phyloP scores from a whole-genome alignment of 2,888 invertebrate species.

The Yponomeuta sedellus region DNA sequence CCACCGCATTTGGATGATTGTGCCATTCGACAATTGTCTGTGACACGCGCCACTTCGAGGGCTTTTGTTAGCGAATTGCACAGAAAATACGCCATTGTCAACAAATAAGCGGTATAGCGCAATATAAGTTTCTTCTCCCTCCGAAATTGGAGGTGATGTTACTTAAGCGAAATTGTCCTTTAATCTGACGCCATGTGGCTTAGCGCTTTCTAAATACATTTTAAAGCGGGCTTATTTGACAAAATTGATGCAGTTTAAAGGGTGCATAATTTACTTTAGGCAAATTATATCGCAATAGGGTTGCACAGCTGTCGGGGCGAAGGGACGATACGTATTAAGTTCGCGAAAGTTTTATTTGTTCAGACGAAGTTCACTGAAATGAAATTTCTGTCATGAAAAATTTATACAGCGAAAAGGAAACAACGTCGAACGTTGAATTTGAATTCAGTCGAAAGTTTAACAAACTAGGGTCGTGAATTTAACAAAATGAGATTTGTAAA shows the following conservation, averaged over 20 bases:
- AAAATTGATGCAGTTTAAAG: conserved; percentile 69
- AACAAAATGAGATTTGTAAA: conserved; percentile 51
- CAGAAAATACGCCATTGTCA: conserved; percentile 20
- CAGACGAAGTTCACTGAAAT: conserved; percentile 4
- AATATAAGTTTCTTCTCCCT: conserved; percentile 45
- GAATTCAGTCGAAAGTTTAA: conserved; percentile 18
- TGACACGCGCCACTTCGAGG: conserved; percentile 63
- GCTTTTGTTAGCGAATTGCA: conserved; percentile 36
- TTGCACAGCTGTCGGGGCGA: conserved; percentile 57
- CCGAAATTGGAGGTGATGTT: neutral
- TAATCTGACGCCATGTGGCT: conserved; percentile 62
- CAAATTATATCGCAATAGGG: conserved; percentile 72
- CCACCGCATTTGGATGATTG: conserved; percentile 44
- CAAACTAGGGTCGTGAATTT: conserved; percentile 22
- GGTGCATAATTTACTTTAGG: conserved; percentile 72
- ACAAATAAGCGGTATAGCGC: conserved; percentile 33
- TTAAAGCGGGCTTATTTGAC: conserved; percentile 60
- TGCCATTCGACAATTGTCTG: conserved; percentile 40
- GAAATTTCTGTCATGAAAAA: conserved; percentile 7
- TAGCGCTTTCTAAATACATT: conserved; percentile 48
- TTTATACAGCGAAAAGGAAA: conserved; percentile 2
- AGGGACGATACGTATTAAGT: conserved; percentile 23
- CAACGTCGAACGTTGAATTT: neutral
- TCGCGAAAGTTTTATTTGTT: neutral
- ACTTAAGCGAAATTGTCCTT: conserved; percentile 50